Evolutionary conservation across 2,888 invertebrate genomes (phyloP).

Genomic region (Hybos culiciformis): DNA sequence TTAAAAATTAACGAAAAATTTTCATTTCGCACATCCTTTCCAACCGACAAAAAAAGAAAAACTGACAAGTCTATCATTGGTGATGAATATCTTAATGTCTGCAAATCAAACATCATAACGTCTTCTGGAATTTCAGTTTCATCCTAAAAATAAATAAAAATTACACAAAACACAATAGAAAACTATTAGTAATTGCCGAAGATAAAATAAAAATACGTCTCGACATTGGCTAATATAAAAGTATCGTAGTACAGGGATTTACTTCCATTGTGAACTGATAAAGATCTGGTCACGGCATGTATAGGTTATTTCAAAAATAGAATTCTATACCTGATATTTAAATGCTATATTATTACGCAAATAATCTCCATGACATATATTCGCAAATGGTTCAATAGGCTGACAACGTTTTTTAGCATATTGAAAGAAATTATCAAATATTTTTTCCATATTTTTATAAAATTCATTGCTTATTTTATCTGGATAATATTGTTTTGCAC

Average conservation of each 20-base stretch:
- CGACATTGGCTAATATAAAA: too few species aligned
- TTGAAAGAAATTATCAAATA: slow-evolving; percentile 13
- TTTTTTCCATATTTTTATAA: slow-evolving; percentile 15
- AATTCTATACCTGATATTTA: slow-evolving; percentile 21
- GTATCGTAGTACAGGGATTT: too few species aligned
- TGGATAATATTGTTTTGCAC: slow-evolving; percentile 17
- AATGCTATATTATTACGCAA: slow-evolving; percentile 33
- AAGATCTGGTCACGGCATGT: too few species aligned
- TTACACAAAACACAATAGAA: too few species aligned
- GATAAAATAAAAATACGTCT: too few species aligned
- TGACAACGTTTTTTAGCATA: slow-evolving; percentile 23
- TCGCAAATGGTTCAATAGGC: slow-evolving; percentile 27
- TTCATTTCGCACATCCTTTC: slow-evolving; percentile 21
- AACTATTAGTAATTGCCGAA: too few species aligned
- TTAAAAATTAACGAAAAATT: slow-evolving; percentile 27
- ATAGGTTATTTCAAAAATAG: too few species aligned
- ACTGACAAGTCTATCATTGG: slow-evolving; percentile 31
- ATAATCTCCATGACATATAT: slow-evolving; percentile 32
- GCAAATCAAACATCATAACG: slow-evolving; percentile 34
- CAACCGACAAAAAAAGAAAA: slow-evolving; percentile 25
- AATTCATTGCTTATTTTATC: slow-evolving; percentile 22
- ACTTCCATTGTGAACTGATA: too few species aligned
- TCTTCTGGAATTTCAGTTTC: slow-evolving; percentile 20
- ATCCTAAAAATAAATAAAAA: slow-evolving; percentile 12
- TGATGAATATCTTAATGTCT: slow-evolving; percentile 29